Evolutionary conservation across 1,140 invertebrate genomes (phyloP), one percentile per base, ranked within the genome.

Genomic region (Halesus radiatus): DNA sequence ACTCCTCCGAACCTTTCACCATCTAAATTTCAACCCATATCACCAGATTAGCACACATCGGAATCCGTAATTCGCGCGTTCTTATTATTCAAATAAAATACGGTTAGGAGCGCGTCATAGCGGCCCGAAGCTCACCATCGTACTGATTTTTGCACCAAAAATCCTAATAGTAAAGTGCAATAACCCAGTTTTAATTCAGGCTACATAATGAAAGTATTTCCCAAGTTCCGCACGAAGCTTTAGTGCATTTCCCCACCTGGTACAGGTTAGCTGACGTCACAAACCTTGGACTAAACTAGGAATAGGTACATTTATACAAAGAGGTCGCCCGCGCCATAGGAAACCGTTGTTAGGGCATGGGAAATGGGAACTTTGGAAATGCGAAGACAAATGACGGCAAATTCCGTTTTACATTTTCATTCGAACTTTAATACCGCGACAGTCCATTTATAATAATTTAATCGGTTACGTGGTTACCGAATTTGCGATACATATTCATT

Each of bases 141-240:
- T 84, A 89, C 87, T 89, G 86, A 79, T 73, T 45, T 80, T 76
- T 80, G 68, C 70, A 78, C 82, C 85, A 85, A 87, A 87, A 87
- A 86, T 88, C 86, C 85, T 82, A 74, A 80, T 66, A 83, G 81
- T 56, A 20, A 82, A 88, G 88, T 89, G 87, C 88, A 89, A 89
- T 90, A 89, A 89, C 89, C 88, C 86, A 90, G 84, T 89, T 83
- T 89, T 88, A 87, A 85, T 87, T 86, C 88, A 89, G 88, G 88
- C 87, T 88, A 89, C 85, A 87, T 89, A 84, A 83, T 84, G 84
- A 85, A 85, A 88, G 85, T 85, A 85, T 87, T 81, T 81, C 53
- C 80, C 85, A 85, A 84, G 86, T 85, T 86, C 86, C 86, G 84
- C 82, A 84, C 84, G 84, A 85, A 85, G 85, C 22, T 79, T 85